These are phyloP conservation scores for Acronicta alni DNA, from an alignment of 2,888 invertebrate genomes.

Conservation along the genomic window DNA sequence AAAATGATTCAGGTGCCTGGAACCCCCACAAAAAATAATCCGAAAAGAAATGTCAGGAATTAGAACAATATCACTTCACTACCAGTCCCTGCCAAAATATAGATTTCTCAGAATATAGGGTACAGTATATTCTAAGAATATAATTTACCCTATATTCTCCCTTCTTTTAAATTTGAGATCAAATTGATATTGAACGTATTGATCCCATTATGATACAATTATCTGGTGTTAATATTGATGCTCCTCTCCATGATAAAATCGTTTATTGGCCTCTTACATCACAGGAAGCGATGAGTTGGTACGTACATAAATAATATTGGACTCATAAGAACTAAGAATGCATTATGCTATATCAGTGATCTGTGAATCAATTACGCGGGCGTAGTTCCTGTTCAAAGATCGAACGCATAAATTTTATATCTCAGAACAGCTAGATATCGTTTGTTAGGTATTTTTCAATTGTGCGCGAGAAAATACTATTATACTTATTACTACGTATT, in stretches of 20 bases:
- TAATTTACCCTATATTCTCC: no score
- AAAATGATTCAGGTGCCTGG: no score
- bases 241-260: not conserved
- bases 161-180: no score
- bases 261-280: slow-evolving; percentile 9
- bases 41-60: no score
- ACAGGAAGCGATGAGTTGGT: slow-evolving; percentile 38
- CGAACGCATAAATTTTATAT: slow-evolving; percentile 27
- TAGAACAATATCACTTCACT: no score
- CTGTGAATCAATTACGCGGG: slow-evolving; percentile 55
- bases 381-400: slow-evolving; percentile 44
- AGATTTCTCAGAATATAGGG: no score
- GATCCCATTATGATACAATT: slow-evolving; percentile 14
- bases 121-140: no score
- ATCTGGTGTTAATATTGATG: not conserved
- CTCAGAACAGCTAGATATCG: not conserved
- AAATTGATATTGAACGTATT: not conserved
- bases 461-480: slow-evolving; percentile 5
- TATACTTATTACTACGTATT: no score
- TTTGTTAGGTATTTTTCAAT: slow-evolving; percentile 23
- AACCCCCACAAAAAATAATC: no score
- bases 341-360: slow-evolving; percentile 53
- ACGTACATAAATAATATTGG: slow-evolving; percentile 31
- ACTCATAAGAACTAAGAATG: slow-evolving; percentile 31
- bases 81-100: no score